These are phyloP conservation scores for Coregonus clupeaformis DNA, from an alignment of 2,113 vertebrate species.

Conservation along the genomic window DNA sequence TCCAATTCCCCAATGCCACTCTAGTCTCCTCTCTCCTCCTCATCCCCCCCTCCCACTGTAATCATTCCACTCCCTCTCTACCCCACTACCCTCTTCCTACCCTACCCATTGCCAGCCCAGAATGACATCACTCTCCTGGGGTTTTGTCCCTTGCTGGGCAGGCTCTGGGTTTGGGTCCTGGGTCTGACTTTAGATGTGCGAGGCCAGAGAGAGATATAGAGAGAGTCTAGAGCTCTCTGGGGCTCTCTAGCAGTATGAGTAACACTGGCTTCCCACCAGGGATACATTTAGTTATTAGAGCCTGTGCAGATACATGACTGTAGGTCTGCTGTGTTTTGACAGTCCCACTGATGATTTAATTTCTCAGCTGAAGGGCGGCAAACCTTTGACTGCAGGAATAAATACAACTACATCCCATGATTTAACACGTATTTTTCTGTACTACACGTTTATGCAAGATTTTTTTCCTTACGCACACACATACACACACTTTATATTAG, in stretches of 20 bases:
- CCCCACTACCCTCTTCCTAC: background rate
- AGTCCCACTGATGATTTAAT: constrained; percentile 2
- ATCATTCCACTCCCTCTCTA: background rate
- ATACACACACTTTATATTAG: constrained; percentile 1
- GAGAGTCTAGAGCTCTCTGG: no score
- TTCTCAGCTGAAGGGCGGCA: constrained; percentile 14
- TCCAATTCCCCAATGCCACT: background rate
- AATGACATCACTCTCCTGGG: background rate
- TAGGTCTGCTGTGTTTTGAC: constrained; percentile 17
- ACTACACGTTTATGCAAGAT: background rate
- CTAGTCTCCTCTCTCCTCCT: background rate
- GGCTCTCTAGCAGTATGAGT: no score
- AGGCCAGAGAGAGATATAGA: background rate
- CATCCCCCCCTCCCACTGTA: background rate
- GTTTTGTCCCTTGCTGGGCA: background rate
- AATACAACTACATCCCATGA: constrained; percentile 28
- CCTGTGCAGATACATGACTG: background rate
- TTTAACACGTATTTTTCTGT: constrained; percentile 35
- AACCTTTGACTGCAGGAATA: constrained; percentile 20
- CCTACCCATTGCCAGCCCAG: no score
- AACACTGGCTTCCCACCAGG: no score
- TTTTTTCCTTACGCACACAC: background rate
- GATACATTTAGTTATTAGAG: background rate
- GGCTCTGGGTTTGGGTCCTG: constrained; percentile 2
- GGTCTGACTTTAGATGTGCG: background rate